Conservation (phyloP, 2,113 vertebrate genomes). For the Neopipo cinnamomea region DNA sequence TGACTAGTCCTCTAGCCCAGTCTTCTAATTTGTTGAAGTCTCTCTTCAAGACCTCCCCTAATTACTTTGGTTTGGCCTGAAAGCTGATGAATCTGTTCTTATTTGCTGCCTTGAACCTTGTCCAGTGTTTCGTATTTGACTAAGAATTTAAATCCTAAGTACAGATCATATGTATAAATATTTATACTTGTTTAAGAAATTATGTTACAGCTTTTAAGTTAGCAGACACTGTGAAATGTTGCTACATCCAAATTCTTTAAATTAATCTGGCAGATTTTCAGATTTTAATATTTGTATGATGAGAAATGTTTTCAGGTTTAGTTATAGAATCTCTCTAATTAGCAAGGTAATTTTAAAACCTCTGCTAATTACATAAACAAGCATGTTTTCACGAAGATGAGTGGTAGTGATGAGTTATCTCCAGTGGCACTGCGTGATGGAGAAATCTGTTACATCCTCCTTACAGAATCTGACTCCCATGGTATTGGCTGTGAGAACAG, state of each 20-base stretch:
- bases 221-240: not conserved
- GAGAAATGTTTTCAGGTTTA: not conserved
- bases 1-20: not conserved
- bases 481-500: fast-evolving
- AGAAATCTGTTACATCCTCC: not conserved
- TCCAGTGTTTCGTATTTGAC: not conserved
- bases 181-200: not conserved
- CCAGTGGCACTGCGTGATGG: not conserved
- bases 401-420: not conserved
- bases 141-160: not conserved
- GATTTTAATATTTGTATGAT: not conserved
- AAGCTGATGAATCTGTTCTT: constrained; percentile 10
- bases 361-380: not conserved
- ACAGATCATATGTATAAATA: not conserved
- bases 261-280: not conserved
- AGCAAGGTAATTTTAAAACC: not conserved
- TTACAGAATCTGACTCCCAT: not conserved
- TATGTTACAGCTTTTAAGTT: not conserved
- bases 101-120: not conserved
- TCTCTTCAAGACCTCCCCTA: not conserved
- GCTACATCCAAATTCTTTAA: not conserved
- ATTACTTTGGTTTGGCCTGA: not conserved
- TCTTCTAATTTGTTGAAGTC: not conserved
- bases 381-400: not conserved
- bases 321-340: not conserved